Evolutionary conservation across 2,888 invertebrate genomes (phyloP), one percentile per base, ranked within the genome.

Genomic region (Apamea epomidion): DNA sequence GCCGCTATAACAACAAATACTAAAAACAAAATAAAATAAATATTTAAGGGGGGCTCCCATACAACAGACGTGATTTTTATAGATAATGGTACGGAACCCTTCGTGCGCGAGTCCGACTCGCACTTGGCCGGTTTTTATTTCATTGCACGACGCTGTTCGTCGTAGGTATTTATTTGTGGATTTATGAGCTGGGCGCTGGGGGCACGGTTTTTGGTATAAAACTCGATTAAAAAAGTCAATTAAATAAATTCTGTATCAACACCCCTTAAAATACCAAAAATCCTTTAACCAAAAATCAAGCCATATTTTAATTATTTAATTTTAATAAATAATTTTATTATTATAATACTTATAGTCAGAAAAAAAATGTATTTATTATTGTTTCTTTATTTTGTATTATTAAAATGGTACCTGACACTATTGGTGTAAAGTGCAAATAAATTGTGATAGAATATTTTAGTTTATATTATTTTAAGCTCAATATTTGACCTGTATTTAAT

Each of bases 401-500:
- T 78, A 37, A 74, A 86, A 88, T 64, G 48, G 91, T 92, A 92
- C 93, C 91, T 91, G 91, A 91, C 87, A 84, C 76, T 70, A 75
- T 84, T 89, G 60, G 87, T 89, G 85, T 80, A 89, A 89, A 87
- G 79, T 84, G 81, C 69, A 88, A 90, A 90, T 18, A 80, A 81
- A 80, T 91, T 94, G 93, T 94, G 93, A 94, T 93, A 91, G 80
- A 86, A 84, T 81, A 86, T 84, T 85, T 82, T 89, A 87, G 86
- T 89, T 88, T 78, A 86, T 82, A 85, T 81, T 89, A 89, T 87
- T 88, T 87, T 88, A 91, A 91, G 92, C 89, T 85, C 81, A 90
- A 90, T 88, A 76, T 85, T 85, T 92, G 89, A 90, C 85, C 65
- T 78, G 82, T 87, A 82, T 83, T 87, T 86, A 83, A 79, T 87